phyloP scores from a whole-genome alignment of 2,797 vertebrate genomes.

The Sebastes jordani region DNA sequence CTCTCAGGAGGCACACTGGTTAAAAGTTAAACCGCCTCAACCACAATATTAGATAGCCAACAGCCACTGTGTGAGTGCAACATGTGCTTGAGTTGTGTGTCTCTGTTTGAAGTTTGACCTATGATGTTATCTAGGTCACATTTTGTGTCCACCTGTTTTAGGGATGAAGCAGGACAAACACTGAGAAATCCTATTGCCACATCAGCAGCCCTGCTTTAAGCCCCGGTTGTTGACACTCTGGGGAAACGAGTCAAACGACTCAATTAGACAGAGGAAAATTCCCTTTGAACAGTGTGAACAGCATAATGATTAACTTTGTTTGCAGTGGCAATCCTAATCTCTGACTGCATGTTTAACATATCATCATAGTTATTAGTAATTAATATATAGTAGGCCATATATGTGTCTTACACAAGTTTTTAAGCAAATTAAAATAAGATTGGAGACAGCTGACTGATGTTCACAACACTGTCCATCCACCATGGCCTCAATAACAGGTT shows the following conservation, averaged over 20 bases:
- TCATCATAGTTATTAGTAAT: not conserved
- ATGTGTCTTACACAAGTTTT: not conserved
- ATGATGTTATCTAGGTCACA: slow-evolving; percentile 30
- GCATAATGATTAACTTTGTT: slow-evolving; percentile 38
- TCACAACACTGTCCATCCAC: not conserved
- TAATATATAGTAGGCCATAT: not conserved
- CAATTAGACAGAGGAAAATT: slow-evolving; percentile 14
- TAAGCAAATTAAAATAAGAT: not conserved
- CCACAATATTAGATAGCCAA: slow-evolving; percentile 15
- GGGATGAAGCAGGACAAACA: slow-evolving; percentile 18
- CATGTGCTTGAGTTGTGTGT: not conserved
- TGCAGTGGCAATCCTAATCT: not conserved
- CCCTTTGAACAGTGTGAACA: slow-evolving; percentile 20
- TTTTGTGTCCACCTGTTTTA: slow-evolving; percentile 21
- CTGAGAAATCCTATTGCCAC: slow-evolving; percentile 25
- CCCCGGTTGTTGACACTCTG: not conserved
- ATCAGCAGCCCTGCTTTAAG: slow-evolving; percentile 19
- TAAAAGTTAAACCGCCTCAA: slow-evolving; percentile 54
- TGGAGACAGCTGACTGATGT: not conserved
- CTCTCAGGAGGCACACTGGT: slow-evolving; percentile 17
- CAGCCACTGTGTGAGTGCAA: not conserved
- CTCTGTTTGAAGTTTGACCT: slow-evolving; percentile 28
- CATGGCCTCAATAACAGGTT: not conserved
- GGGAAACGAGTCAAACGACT: not conserved
- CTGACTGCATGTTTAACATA: not conserved